Conservation (phyloP, 2,888 invertebrate genomes). For the Latrodectus elegans region DNA sequence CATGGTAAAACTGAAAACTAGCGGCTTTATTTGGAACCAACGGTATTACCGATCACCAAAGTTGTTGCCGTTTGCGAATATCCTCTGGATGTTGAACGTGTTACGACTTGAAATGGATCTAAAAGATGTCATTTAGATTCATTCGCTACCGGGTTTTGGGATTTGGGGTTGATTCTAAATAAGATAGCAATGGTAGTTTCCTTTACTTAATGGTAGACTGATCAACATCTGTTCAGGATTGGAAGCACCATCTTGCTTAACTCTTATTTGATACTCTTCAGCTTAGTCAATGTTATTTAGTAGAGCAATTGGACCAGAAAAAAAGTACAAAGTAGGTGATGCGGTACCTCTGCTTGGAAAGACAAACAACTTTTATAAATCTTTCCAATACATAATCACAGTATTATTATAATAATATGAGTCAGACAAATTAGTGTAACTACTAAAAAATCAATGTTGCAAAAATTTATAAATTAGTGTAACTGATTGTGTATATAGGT, state of each 20-base stretch:
- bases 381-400: too few relatives aligned
- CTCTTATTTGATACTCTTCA: slow-evolving; percentile 34
- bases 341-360: too few relatives aligned
- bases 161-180: slow-evolving; percentile 57
- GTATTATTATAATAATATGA: too few relatives aligned
- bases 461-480: too few relatives aligned
- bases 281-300: not conserved
- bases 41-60: slow-evolving; percentile 1
- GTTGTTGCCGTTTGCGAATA: slow-evolving; percentile 1
- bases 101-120: slow-evolving; percentile 38
- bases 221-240: slow-evolving; percentile 14
- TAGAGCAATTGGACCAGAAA: not conserved
- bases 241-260: slow-evolving; percentile 17
- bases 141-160: slow-evolving; percentile 42
- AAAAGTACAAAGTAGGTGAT: too few relatives aligned
- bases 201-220: slow-evolving; percentile 35
- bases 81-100: slow-evolving; percentile 29
- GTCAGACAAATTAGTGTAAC: too few relatives aligned
- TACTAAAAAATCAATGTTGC: too few relatives aligned
- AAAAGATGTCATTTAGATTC: slow-evolving; percentile 56
- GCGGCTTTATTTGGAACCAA: not conserved
- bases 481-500: too few relatives aligned
- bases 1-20: too few relatives aligned
- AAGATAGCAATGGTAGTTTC: slow-evolving; percentile 48
- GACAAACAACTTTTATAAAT: too few relatives aligned